Base-by-base conservation (phyloP, 2,113 vertebrate genomes). In the Syrrhaptes paradoxus region DNA sequence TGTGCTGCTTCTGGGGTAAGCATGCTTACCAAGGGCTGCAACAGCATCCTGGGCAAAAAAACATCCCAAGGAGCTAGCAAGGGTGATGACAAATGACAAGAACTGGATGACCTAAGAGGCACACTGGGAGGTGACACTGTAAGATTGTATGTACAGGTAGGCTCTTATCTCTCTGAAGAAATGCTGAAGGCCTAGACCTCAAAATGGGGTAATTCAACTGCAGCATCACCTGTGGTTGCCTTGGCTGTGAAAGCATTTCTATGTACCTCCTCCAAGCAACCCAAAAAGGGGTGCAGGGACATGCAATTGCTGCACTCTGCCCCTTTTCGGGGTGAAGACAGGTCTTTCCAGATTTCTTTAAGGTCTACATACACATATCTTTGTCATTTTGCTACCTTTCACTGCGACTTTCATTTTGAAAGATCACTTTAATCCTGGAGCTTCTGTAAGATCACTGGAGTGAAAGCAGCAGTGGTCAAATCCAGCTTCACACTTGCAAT, bases 1-100 rank as follows among this genome's bases (percentile, higher is more conserved):
- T 4, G 12, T 7, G 13, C n/a, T 58, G 65, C 21, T 24, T 0
- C 0, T 8, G 45, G 34, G 28, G 46, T 21, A 41, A 66, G 36
- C 43, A 6, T 4, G 24, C 24, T 48, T 24, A 71, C 15, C 26
- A 19, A 48, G 45, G 4, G 25, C 14, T 80, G 19, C 63, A 61
- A 38, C 16, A 61, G n/a, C 3, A 3, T 43, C 58, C 16, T 6
- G 36, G 24, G 43, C 4, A 41, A 72, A 87, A 81, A 31, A 29
- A 1, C 7, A 19, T 14, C 72, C 34, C 6, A 0, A 55, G 62
- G 24, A 63, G 34, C 71, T 41, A 41, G 17, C n/a, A n/a, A 13
- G 10, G 28, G 28, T 14, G 61, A 58, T 71, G 43, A 62, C 20
- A 78, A 71, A 34, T 34, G 28, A 58, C 43, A 72, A 57, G 36